A percentile compares a stretch with the other conserved stretches of the same genome.
Conservation (phyloP, 2,888 invertebrate species). For the Lamellibrachia columna region DNA sequence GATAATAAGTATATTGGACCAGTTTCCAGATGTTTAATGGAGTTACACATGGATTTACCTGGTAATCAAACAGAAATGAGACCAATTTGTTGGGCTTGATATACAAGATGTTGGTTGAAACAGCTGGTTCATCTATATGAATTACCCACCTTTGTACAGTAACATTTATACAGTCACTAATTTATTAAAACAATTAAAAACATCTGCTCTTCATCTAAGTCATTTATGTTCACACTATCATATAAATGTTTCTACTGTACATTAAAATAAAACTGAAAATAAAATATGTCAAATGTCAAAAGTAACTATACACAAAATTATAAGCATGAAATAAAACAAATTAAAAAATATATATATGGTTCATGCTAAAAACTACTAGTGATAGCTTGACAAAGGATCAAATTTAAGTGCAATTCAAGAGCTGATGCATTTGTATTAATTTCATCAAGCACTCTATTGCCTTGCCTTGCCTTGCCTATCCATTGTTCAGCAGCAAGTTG, state of each 20-base stretch:
- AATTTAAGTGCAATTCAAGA: neutral
- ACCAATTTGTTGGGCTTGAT: neutral
- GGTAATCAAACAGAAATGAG: neutral
- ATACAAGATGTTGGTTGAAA: neutral
- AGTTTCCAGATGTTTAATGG: neutral
- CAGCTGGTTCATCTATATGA: neutral
- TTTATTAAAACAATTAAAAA: neutral
- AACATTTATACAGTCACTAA: neutral
- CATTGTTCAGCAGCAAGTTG: neutral
- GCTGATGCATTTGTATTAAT: slow-evolving; percentile 5
- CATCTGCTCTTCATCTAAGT: neutral
- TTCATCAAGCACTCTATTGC: neutral
- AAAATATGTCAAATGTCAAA: neutral
- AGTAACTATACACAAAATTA: neutral
- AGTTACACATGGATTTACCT: neutral
- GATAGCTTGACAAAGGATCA: neutral
- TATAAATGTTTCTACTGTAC: neutral
- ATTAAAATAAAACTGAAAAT: neutral
- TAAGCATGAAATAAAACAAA: neutral
- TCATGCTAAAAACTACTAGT: neutral
- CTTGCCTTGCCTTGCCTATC: neutral
- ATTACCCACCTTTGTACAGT: neutral
- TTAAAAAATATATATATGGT: neutral
- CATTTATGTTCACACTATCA: neutral
- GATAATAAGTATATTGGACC: neutral